Conservation (phyloP, 2,797 vertebrate species). For the Chrysocyon brachyurus region DNA sequence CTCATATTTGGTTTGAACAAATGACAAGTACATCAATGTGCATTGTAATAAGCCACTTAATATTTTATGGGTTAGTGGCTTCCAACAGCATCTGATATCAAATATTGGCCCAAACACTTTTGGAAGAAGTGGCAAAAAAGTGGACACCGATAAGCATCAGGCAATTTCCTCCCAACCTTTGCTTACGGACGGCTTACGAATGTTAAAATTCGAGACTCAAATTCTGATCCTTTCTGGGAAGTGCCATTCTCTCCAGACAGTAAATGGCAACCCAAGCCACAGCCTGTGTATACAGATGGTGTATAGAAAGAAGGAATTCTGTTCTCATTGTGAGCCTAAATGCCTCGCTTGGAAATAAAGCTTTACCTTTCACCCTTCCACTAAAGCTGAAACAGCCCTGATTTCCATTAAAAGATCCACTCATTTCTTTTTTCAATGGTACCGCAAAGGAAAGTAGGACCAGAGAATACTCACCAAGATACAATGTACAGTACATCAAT, state of each 20-base stretch:
- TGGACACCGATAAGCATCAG: slow-evolving; percentile 83
- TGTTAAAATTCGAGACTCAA: slow-evolving; percentile 76
- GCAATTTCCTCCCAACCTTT: slow-evolving; percentile 86
- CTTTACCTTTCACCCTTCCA: slow-evolving; percentile 65
- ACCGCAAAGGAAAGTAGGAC: slow-evolving; percentile 70
- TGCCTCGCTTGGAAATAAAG: slow-evolving; percentile 81
- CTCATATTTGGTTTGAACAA: slow-evolving; percentile 46
- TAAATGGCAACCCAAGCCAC: slow-evolving; percentile 67
- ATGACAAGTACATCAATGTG: slow-evolving; percentile 54
- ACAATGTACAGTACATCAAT: slow-evolving; percentile 53
- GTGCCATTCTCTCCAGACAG: slow-evolving; percentile 67
- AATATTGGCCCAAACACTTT: slow-evolving; percentile 73
- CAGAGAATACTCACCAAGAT: slow-evolving; percentile 67
- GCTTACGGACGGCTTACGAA: slow-evolving; percentile 78
- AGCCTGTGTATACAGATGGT: slow-evolving; percentile 68
- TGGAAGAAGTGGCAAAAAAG: slow-evolving; percentile 78
- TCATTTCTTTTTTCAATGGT: slow-evolving; percentile 81
- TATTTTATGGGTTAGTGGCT: slow-evolving; percentile 71
- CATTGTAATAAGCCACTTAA: slow-evolving; percentile 19
- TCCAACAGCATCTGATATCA: slow-evolving; percentile 82
- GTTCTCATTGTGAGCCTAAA: slow-evolving; percentile 74
- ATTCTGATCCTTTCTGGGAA: slow-evolving; percentile 78
- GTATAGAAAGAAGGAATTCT: slow-evolving; percentile 77
- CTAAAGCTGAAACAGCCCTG: slow-evolving; percentile 78
- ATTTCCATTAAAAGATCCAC: slow-evolving; percentile 61